Percentiles rank a stretch among this genome's conserved stretches.
Evolutionary conservation across 2,797 vertebrate species (phyloP).

Genomic region (Neomorphus geoffroyi): DNA sequence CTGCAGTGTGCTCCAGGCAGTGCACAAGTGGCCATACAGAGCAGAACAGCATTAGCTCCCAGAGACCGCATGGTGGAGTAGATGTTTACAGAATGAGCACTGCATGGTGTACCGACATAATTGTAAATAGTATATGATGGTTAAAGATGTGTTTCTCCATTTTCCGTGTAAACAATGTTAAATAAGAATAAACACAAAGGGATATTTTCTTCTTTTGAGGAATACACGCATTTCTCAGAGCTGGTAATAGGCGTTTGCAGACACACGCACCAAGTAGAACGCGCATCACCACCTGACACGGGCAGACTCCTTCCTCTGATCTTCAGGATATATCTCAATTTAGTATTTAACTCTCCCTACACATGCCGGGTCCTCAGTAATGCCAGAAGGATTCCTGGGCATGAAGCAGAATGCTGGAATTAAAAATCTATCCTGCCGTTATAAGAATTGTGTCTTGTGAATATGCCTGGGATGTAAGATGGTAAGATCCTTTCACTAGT

Average conservation of each 20-base stretch:
- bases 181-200: conserved; percentile 68
- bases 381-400: not conserved
- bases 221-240: conserved; percentile 12
- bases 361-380: not conserved
- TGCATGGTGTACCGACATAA: conserved; percentile 5
- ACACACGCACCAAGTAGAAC: not conserved
- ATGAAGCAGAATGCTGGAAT: not conserved
- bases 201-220: conserved; percentile 52
- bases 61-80: conserved; percentile 73
- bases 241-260: not conserved
- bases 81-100: conserved; percentile 65
- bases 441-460: not conserved
- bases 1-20: conserved; percentile 34
- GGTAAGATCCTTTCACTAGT: fast-evolving
- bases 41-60: conserved; percentile 56
- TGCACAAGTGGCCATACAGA: not conserved
- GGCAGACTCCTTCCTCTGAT: not conserved
- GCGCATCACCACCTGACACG: not conserved
- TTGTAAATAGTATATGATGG: conserved; percentile 52
- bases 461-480: not conserved
- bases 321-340: conserved; percentile 37
- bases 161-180: conserved; percentile 71
- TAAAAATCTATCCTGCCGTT: not conserved
- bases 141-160: conserved; percentile 70
- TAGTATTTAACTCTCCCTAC: not conserved